Base-by-base conservation (phyloP, 2,113 vertebrate species). In the Cyphomyrus plagiostoma region DNA sequence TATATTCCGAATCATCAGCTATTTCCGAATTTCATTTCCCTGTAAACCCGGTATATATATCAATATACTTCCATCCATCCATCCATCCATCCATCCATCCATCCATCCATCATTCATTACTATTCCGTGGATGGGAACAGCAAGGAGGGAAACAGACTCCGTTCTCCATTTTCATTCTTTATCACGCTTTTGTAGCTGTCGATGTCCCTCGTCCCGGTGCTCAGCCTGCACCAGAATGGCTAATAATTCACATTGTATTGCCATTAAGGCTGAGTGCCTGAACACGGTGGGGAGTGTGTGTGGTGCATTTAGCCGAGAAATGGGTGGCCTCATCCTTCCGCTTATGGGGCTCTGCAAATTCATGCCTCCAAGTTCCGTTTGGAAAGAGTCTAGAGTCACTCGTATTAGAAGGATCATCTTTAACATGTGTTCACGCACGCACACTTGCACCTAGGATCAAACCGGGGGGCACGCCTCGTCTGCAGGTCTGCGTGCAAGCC, bases 241-340 rank as follows among this genome's bases (percentile, higher is more conserved):
- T 89, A 91, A 90, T 93, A 91, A 93, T 89, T 52, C 92, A 26
- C 88, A 87, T 74, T 90, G 86, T 74, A 89, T 77, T 85, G 56
- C 90, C 89, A 91, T 92, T 91, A 90, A 90, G 92, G 90, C 91
- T 84, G 89, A 89, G 87, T 88, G 92, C 91, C 88, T 91, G 42
- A 48, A 30, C 58, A 56, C 66, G 85, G 88, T 30, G 86, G 88
- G 23, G 46, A 58, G 35, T 62, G 88, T 62, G 83, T 7, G 56
- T 7, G 56, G 49, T 46, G 45, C 56, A 21, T 90, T 88, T 90
- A 91, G 89, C 82, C n/a, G 2, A 10, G 39, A 89, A 39, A 66
- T n/a, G 58, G 23, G 53, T 7, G 3, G 5, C 46, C 66, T 26
- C 11, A 3, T 46, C 42, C 19, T 52, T 39, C 46, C 26, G 26